Base-by-base conservation (phyloP, 2,113 vertebrate species). In the Anthoscopus minutus region DNA sequence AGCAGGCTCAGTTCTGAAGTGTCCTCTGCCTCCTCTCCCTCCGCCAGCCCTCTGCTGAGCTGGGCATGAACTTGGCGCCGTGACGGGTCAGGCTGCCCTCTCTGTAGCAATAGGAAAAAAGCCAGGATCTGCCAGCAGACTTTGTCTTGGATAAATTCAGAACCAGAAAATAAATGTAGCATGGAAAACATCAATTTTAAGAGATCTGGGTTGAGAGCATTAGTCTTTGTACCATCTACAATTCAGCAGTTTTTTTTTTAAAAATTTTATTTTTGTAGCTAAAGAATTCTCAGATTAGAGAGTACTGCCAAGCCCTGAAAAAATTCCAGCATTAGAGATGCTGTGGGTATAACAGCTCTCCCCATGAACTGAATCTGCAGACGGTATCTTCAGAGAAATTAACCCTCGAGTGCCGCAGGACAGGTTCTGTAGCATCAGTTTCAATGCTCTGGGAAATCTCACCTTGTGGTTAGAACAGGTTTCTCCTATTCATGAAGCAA, bases 301-400 rank as follows among this genome's bases (percentile, higher is more conserved):
- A 94, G 80, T 92, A 74, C 93, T 94, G 84, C 50, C 92, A 90
- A 78, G 58, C 84, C 79, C 40, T 81, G 92, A 95, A 89, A 82
- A 87, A 91, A 85, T 72, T 65, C 45, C 89, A 60, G 79, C 81
- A 84, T 92, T 86, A 62, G 71, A 28, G 48, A 94, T 93, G 83
- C 86, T 61, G 67, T 58, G 93, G 64, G 61, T 94, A 84, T 42
- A 70, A 64, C 91, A 94, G 78, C 91, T 93, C 81, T 89, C 70
- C 62, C 62, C 51, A 79, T 33, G 60, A 89, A 61, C 48, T 45
- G 86, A 84, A 92, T 93, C 56, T 78, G 72, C 48, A 80, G 92
- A 61, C 15, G 0, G 30, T 22, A 56, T 69, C 64, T 92, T 81
- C 64, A 77, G 82, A 77, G 79, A 67, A 81, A 78, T 96, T 94